phyloP scores from a whole-genome alignment of 2,797 vertebrate genomes.

The Dipus sagitta region DNA sequence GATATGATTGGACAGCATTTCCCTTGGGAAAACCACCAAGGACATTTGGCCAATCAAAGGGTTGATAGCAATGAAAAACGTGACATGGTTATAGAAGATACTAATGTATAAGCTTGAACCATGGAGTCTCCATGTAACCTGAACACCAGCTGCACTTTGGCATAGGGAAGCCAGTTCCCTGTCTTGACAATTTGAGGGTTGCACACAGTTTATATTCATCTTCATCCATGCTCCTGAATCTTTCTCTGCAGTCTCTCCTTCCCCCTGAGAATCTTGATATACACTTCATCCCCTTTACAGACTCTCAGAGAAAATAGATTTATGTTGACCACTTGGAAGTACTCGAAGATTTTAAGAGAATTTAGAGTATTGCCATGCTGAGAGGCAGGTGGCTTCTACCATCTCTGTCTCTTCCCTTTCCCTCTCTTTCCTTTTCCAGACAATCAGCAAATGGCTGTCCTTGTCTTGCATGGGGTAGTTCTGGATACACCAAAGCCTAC shows the following conservation, averaged over 20 bases:
- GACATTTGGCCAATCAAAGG: conserved; percentile 6
- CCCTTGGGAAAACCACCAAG: not conserved
- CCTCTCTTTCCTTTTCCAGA: not conserved
- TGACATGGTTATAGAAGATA: not conserved
- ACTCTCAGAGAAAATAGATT: not conserved
- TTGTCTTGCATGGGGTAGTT: not conserved
- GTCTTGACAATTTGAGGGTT: not conserved
- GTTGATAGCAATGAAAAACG: not conserved
- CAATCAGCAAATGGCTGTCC: not conserved
- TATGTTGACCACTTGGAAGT: not conserved
- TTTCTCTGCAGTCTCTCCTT: not conserved
- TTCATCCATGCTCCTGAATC: not conserved
- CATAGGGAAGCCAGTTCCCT: not conserved
- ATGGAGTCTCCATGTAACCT: not conserved
- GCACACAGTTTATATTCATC: not conserved
- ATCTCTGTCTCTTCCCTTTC: not conserved
- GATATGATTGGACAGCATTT: not conserved
- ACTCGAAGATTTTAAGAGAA: not conserved
- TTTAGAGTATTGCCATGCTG: not conserved
- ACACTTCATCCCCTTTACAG: not conserved
- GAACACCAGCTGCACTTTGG: not conserved
- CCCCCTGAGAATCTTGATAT: not conserved
- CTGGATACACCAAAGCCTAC: not conserved
- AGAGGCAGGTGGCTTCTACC: not conserved
- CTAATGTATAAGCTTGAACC: not conserved